These are phyloP conservation scores for Hypothenemus hampei DNA, from an alignment of 1,140 invertebrate species.

Conservation along the genomic window DNA sequence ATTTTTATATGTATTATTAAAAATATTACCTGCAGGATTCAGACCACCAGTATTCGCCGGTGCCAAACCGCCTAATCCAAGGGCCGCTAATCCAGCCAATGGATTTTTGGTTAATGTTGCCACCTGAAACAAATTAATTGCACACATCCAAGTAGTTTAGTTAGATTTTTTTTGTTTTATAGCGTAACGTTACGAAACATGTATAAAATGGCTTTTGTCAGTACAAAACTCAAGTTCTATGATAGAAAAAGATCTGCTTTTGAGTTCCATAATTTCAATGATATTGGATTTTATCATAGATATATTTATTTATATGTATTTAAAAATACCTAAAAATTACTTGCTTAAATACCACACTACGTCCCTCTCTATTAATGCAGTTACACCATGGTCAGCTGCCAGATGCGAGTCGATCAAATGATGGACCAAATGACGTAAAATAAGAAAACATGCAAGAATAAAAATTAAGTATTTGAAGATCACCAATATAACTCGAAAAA, in stretches of 20 bases:
- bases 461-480: too few species aligned
- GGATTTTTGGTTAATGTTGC: slow-evolving; percentile 78
- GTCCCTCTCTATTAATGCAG: background rate
- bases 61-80: slow-evolving; percentile 77
- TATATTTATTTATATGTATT: too few species aligned
- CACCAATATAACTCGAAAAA: too few species aligned
- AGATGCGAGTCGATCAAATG: background rate
- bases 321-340: too few species aligned
- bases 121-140: slow-evolving; percentile 58
- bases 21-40: slow-evolving; percentile 78
- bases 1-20: slow-evolving; percentile 7
- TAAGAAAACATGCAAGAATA: background rate
- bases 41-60: slow-evolving; percentile 76
- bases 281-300: too few species aligned
- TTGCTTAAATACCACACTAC: background rate
- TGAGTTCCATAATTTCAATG: too few species aligned
- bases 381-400: background rate
- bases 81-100: slow-evolving; percentile 76
- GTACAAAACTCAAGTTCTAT: too few species aligned
- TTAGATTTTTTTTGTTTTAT: too few species aligned
- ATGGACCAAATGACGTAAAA: background rate
- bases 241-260: too few species aligned
- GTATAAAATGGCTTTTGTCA: too few species aligned
- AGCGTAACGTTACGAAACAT: too few species aligned
- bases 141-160: background rate